A percentile compares a stretch with the other conserved stretches of the same genome.
Evolutionary conservation across 2,888 invertebrate genomes (phyloP).

Genomic region (Diachrysia chrysitis): DNA sequence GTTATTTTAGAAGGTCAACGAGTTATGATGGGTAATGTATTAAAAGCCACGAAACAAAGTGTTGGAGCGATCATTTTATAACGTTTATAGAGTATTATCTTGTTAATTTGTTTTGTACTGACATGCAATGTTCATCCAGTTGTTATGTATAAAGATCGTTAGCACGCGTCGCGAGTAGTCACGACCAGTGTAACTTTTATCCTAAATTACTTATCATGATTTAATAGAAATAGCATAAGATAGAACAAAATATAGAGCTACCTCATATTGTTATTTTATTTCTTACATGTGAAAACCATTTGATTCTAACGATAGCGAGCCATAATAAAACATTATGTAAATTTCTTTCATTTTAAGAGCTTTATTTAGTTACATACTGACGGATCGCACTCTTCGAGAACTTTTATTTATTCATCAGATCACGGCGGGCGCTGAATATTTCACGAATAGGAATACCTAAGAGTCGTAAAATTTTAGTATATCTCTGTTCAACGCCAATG

Average conservation of each 20-base stretch:
- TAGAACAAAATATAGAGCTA: background rate
- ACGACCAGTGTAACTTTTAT: background rate
- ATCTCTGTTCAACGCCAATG: no score
- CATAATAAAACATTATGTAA: no score
- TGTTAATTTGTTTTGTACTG: background rate
- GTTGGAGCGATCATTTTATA: background rate
- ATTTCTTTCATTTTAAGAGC: no score
- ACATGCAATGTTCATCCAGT: background rate
- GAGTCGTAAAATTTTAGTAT: no score
- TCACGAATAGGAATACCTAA: no score
- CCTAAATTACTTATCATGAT: background rate
- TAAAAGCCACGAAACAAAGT: background rate
- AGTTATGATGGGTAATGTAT: background rate
- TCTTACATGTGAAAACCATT: no score
- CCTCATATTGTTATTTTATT: no score
- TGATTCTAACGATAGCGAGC: no score
- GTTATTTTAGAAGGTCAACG: background rate
- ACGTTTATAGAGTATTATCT: background rate
- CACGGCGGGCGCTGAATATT: no score
- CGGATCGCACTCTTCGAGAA: no score
- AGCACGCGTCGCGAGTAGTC: background rate
- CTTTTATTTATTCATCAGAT: no score
- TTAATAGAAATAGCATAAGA: background rate
- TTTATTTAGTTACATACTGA: no score
- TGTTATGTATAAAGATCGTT: background rate